Base-by-base conservation (phyloP, 2,113 vertebrate genomes). In the Serranochromis macrocephalus region DNA sequence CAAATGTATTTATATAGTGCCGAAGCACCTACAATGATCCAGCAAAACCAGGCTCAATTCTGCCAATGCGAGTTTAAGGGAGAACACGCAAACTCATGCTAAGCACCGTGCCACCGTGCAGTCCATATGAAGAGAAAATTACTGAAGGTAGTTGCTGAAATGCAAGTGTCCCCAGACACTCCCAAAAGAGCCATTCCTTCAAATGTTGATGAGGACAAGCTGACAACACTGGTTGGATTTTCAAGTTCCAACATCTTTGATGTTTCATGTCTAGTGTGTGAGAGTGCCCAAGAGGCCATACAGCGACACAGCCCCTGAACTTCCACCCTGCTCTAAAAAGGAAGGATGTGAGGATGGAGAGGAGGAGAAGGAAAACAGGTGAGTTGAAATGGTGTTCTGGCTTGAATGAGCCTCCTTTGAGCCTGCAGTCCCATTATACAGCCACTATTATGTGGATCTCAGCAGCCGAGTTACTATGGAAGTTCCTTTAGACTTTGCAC, bases 351-450 rank as follows among this genome's bases (percentile, higher is more conserved):
- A 84, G 86, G 84, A 86, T 36, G 40, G 54, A 88, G 85, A 88
- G 71, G 80, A 82, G 81, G 81, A 81, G 86, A 87, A 21, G 61
- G 33, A 79, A 90, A 89, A 90, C 94, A 95, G 94, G 93, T 95
- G 92, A 87, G 71, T 88, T 82, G 88, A 84, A 90, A 94, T 88
- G 87, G 83, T 57, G 31, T 80, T 89, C 84, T 49, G 85, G 73
- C 45, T 79, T 92, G 82, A 87, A 91, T 84, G 88, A 91, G 86
- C 29, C 81, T 91, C 42, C 47, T 85, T 92, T 93, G 82, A 86
- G 88, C 80, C 83, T 81, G 71, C 17, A 47, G 38, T 81, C 42
- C 88, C 42, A 75, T 91, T 93, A 55, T 90, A 84, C 61, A 84
- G 81, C 58, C 17, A 42, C 83, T 78, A 51, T 78, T 51, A 78